phyloP scores from a whole-genome alignment of 2,797 vertebrate genomes.

The Heteromormyrus szaboi region DNA sequence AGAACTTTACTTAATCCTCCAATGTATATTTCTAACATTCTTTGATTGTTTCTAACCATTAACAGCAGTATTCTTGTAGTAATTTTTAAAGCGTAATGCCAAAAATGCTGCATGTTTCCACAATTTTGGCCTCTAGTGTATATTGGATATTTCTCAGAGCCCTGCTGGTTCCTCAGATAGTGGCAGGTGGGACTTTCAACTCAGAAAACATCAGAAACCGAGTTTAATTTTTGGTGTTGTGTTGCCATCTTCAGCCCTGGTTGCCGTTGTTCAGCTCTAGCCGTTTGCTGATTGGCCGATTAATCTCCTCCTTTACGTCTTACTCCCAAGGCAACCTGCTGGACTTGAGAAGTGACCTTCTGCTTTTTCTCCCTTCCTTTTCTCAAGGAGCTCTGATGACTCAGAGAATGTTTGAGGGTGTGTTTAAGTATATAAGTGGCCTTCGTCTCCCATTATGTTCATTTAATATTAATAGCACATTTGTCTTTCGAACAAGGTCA shows the following conservation, averaged over 20 bases:
- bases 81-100: not conserved
- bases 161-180: not conserved
- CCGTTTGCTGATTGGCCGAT: not conserved
- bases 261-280: slow-evolving; percentile 42
- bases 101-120: not conserved
- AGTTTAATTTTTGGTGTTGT: not conserved
- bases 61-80: not conserved
- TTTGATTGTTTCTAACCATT: not conserved
- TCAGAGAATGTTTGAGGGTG: slow-evolving; percentile 36
- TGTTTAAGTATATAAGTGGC: slow-evolving; percentile 49
- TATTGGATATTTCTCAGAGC: not conserved
- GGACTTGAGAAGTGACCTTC: slow-evolving; percentile 24
- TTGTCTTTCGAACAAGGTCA: slow-evolving; percentile 56
- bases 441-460: slow-evolving; percentile 50
- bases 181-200: not conserved
- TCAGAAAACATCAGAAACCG: not conserved
- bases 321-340: slow-evolving; percentile 17
- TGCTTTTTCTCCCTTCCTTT: slow-evolving; percentile 8
- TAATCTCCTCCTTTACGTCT: slow-evolving; percentile 11
- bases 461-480: slow-evolving; percentile 61
- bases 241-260: slow-evolving; percentile 22
- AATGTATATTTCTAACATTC: not conserved
- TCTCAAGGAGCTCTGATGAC: slow-evolving; percentile 24
- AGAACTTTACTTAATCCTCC: not conserved
- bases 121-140: not conserved